Evolutionary conservation across 2,888 invertebrate species (phyloP), one percentile per base, ranked within the genome.

Genomic region (Stenolophus ochropezus): DNA sequence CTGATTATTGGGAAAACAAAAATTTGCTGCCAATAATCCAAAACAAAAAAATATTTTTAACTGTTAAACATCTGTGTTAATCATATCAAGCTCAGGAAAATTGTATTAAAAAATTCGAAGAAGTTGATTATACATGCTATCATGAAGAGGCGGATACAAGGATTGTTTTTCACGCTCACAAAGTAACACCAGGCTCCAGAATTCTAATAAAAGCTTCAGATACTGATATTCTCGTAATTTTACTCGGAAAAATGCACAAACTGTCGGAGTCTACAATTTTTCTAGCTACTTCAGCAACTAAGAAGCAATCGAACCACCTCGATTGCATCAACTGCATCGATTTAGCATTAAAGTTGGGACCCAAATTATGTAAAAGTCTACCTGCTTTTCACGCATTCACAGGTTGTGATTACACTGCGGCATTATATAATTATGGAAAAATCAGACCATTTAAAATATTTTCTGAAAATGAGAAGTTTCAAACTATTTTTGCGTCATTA

Each of bases 351-450:
- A 76, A 23, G 79, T 86, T 14, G 84, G 86, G 20, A 14, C 21
- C 23, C 1, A 78, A 61, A 75, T 83, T 86, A 83, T 85, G 65
- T 18, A 65, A 82, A 83, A 82, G 84, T 65, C 56, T 87, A 81
- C 86, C 86, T 25, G 83, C 82, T 33, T 85, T 86, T 53, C 86
- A 87, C 74, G 87, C 87, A 8, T 33, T 85, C 14, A 86, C 85
- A 5, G 86, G 86, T 20, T 87, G 86, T 69, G 85, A 86, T 80
- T 86, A 83, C 74, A 85, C 82, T 6, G 83, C 84, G 42, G 83
- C 85, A 49, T 84, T 84, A 81, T 85, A 83, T 51, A 5, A 82
- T 20, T 83, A 83, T 83, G 85, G 84, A 0, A 85, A 84, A 82
- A 33, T 76, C 16, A 69, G 25, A 14, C 74, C 53, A 1, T 75